Conservation (phyloP, 2,113 vertebrate species). For the Leptodactylus fuscus region DNA sequence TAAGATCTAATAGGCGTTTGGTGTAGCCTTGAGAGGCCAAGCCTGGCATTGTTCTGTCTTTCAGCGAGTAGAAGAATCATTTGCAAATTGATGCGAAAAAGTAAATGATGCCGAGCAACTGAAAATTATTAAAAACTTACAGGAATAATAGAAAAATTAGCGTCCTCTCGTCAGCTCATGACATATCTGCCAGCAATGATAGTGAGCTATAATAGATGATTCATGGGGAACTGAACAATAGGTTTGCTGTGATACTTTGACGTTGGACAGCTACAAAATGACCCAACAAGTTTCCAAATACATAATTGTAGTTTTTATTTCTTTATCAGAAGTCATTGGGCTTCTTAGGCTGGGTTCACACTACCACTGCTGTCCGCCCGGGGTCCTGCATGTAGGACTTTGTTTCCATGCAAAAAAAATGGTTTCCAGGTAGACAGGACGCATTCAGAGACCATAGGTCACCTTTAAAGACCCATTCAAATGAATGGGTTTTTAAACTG, state of each 20-base stretch:
- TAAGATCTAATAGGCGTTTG: conserved; percentile 46
- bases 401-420: no score
- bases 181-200: neutral
- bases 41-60: neutral
- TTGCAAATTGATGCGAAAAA: conserved; percentile 23
- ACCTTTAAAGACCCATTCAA: no score
- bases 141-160: conserved; percentile 24
- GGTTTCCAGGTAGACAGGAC: no score
- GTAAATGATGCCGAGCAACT: neutral
- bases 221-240: neutral
- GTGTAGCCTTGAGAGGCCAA: conserved; percentile 27
- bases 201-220: neutral
- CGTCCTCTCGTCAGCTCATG: no score
- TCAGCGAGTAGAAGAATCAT: neutral
- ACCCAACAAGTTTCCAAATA: neutral
- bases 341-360: no score
- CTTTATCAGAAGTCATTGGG: no score
- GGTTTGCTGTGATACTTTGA: neutral
- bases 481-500: no score
- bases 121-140: conserved; percentile 5
- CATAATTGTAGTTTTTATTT: neutral
- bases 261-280: neutral
- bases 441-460: no score
- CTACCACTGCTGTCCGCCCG: no score
- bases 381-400: no score